Percentiles rank a stretch among this genome's conserved stretches.
Conservation (phyloP, 1,140 invertebrate genomes). For the Saccostrea glomerata region DNA sequence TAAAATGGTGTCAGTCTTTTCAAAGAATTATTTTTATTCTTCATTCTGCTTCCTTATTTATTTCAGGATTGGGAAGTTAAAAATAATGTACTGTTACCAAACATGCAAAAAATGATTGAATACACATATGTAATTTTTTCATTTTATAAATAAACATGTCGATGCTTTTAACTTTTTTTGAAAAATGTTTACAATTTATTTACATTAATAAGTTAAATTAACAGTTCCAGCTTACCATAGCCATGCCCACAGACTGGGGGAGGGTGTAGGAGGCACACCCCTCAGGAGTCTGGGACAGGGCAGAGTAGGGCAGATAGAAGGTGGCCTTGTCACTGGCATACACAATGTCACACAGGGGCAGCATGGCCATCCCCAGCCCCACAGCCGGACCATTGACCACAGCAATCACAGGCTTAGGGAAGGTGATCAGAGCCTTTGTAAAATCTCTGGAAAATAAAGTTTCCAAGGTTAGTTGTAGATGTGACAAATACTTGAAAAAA, state of each 20-base stretch:
- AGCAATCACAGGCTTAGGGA: slow-evolving; percentile 93
- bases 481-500: no score
- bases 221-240: slow-evolving; percentile 83
- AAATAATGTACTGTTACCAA: no score
- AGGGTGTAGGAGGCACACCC: slow-evolving; percentile 91
- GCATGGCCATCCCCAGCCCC: slow-evolving; percentile 90
- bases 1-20: no score
- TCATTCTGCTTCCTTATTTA: no score
- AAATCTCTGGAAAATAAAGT: slow-evolving; percentile 85
- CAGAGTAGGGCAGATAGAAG: slow-evolving; percentile 91
- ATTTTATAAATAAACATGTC: no score
- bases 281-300: slow-evolving; percentile 89
- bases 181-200: not conserved
- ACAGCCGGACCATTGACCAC: slow-evolving; percentile 95
- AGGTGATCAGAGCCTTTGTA: slow-evolving; percentile 89
- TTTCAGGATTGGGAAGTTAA: no score
- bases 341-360: slow-evolving; percentile 92
- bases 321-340: slow-evolving; percentile 90
- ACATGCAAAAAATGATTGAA: no score
- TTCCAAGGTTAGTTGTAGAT: no score
- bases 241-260: slow-evolving; percentile 88
- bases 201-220: no score
- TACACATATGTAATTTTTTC: no score
- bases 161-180: not conserved
- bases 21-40: no score